Conservation (phyloP, 1,140 invertebrate species). For the Bombus pascuorum region DNA sequence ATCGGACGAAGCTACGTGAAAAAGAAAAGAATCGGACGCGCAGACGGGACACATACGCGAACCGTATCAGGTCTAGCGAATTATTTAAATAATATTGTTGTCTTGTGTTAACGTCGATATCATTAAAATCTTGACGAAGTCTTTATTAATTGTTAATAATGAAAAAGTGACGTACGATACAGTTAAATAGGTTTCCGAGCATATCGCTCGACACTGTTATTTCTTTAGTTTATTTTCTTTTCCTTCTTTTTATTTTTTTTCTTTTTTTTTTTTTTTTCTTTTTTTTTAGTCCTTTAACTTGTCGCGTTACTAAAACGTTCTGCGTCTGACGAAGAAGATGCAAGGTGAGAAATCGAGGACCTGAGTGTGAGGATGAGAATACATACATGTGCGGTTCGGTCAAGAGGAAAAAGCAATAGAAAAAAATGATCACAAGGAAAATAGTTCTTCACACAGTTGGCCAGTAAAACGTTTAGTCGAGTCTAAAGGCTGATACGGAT, state of each 20-base stretch:
- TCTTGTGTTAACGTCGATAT: conserved; percentile 74
- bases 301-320: conserved; percentile 38
- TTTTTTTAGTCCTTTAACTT: conserved; percentile 34
- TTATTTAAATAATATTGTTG: conserved; percentile 78
- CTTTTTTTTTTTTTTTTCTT: not conserved
- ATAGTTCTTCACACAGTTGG: conserved; percentile 74
- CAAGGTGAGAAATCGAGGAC: conserved; percentile 8
- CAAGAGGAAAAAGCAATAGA: not conserved
- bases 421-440: conserved; percentile 20
- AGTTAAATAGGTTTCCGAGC: conserved; percentile 39
- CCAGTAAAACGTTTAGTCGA: conserved; percentile 79
- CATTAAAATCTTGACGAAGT: conserved; percentile 69
- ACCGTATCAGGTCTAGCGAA: conserved; percentile 51
- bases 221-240: conserved; percentile 28
- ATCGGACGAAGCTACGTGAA: not conserved
- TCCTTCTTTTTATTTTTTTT: conserved; percentile 35
- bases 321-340: conserved; percentile 7
- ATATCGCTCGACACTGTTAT: not conserved
- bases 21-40: not conserved
- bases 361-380: not conserved
- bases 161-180: conserved; percentile 3
- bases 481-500: conserved; percentile 67
- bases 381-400: conserved; percentile 13
- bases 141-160: conserved; percentile 77
- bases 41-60: not conserved